Evolutionary conservation across 64 coral and sea anemone species (phyloP), one percentile per base, ranked within the genome.

Genomic region (Pachyseris speciosa): DNA sequence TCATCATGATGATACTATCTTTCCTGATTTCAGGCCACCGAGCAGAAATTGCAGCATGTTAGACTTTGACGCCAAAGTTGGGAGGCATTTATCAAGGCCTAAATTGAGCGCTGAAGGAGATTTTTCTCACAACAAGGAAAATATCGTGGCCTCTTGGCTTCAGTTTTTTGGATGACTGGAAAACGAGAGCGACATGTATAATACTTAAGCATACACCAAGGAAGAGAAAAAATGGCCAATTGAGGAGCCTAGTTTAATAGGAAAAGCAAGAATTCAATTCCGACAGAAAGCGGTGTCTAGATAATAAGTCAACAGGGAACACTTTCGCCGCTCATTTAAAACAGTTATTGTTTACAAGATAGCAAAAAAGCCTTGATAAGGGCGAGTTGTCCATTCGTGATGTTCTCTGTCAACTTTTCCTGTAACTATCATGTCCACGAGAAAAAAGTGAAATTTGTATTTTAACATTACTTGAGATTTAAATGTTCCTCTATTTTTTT

Each of bases 111-210:
- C 8, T 25, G 52, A 61, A 26, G 34, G 30, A 33, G 1, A 55
- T 81, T 81, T 61, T 27, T 81, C 32, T 12, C 77, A 81, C 7
- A 81, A 81, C 77, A 81, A 41, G 77, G 77, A 81, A 61, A 81
- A 81, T 13, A 81, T 81, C 55, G 77, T 81, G 12, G 77, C 77
- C 22, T 81, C 77, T 1, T 81, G 77, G 77, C 77, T 81, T 81
- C 77, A 81, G n/a, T 81, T 81, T 3, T 81, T 81, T 81, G 77
- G 77, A 41, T 81, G 34, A 39, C 25, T 20, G 2, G 5, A 12
- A 36, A 52, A 52, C 2, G 34, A 69, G 31, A 39, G 16, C 19
- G 24, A 17, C 2, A 50, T 12, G 16, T 10, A 37, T 31, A 39
- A 71, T 17, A 69, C n/a, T 50, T 32, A n/a, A n/a, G 13, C 47